Percentiles rank a stretch among this genome's conserved stretches.
These are phyloP conservation scores for Actias luna DNA, from an alignment of 2,888 invertebrate species.

Conservation along the genomic window DNA sequence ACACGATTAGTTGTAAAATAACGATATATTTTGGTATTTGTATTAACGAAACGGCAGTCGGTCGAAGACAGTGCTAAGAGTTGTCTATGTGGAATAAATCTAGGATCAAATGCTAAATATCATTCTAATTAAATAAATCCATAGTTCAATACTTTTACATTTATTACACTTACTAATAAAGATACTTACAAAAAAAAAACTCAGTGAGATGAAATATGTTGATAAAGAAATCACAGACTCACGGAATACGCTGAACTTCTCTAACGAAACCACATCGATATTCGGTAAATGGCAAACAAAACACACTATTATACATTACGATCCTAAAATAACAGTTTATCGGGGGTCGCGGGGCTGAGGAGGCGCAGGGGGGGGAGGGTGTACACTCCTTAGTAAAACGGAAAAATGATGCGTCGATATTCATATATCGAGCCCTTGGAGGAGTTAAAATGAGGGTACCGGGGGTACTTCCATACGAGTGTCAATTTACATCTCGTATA, in stretches of 20 bases:
- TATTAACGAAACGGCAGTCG: too few species aligned
- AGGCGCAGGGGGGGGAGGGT: not conserved
- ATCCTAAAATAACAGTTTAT: not conserved
- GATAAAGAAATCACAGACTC: too few species aligned
- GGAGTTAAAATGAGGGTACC: not conserved
- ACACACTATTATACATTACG: not conserved
- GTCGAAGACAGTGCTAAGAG: too few species aligned
- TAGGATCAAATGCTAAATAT: too few species aligned
- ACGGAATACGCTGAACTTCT: slow-evolving; percentile 23
- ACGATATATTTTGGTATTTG: too few species aligned
- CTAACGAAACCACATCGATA: not conserved
- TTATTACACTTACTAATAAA: too few species aligned
- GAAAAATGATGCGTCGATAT: not conserved
- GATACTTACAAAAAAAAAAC: too few species aligned
- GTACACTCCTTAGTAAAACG: not conserved
- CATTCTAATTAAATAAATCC: too few species aligned
- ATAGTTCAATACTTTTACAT: too few species aligned
- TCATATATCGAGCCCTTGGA: not conserved
- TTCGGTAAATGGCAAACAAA: not conserved
- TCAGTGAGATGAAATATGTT: too few species aligned
- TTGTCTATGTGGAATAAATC: too few species aligned
- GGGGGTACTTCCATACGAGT: not conserved
- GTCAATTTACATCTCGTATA: not conserved
- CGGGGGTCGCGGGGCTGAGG: not conserved
- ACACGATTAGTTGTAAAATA: too few species aligned